Conservation (phyloP, 1,140 invertebrate genomes). For the Drosophila repleta region DNA sequence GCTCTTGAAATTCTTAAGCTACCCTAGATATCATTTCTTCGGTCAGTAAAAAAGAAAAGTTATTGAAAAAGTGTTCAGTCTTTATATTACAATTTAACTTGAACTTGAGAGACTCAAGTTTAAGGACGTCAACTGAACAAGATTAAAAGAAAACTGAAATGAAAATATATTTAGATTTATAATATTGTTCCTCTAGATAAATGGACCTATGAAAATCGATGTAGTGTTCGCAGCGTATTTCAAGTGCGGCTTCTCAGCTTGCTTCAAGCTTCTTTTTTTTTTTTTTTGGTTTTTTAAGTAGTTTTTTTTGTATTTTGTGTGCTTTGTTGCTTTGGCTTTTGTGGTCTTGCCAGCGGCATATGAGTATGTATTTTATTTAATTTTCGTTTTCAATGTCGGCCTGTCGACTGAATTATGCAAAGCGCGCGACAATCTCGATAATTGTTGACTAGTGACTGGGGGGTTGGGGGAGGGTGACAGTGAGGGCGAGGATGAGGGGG, state of each 20-base stretch:
- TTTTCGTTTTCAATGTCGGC: constrained; percentile 72
- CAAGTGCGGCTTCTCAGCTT: neutral
- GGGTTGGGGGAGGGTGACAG: neutral
- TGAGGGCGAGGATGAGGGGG: neutral
- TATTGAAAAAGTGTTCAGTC: too few relatives aligned
- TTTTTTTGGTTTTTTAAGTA: constrained; percentile 20
- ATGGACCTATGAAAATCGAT: too few relatives aligned
- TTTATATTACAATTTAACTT: too few relatives aligned
- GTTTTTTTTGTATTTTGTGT: constrained; percentile 10
- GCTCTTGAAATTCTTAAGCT: too few relatives aligned
- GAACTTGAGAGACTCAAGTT: too few relatives aligned
- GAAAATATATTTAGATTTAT: too few relatives aligned
- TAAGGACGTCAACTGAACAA: too few relatives aligned
- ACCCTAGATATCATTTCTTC: too few relatives aligned
- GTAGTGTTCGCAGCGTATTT: neutral
- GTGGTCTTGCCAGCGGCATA: constrained; percentile 9
- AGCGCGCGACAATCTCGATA: constrained; percentile 32
- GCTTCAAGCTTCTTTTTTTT: constrained; percentile 28
- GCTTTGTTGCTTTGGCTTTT: constrained; percentile 11
- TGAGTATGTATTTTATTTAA: constrained; percentile 40
- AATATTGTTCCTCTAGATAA: too few relatives aligned
- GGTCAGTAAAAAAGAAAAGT: too few relatives aligned
- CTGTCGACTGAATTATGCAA: constrained; percentile 70
- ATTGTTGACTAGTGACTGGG: neutral
- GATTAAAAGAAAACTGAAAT: too few relatives aligned